These are phyloP conservation scores for Anisognathus igniventris DNA, from an alignment of 2,797 vertebrate genomes.

Conservation along the genomic window DNA sequence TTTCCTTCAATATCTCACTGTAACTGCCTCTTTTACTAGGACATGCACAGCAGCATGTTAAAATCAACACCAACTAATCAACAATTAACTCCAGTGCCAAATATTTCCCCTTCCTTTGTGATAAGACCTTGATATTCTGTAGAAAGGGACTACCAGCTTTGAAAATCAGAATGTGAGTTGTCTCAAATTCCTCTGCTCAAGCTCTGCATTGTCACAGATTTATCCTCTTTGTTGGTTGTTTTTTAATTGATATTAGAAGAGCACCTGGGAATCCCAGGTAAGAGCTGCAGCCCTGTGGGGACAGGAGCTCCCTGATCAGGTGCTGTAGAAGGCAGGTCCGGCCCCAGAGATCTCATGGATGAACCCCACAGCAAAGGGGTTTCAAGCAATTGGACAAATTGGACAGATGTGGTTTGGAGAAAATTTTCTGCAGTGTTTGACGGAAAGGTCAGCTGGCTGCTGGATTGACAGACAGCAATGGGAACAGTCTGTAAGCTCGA, in stretches of 20 bases:
- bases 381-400: not conserved
- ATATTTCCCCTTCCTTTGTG: not conserved
- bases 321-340: not conserved
- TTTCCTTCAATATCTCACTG: not conserved
- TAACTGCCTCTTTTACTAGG: not conserved
- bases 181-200: not conserved
- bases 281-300: not conserved
- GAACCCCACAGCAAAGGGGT: not conserved
- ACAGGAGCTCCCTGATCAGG: not conserved
- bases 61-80: not conserved
- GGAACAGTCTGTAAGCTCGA: not conserved
- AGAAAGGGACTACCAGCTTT: not conserved
- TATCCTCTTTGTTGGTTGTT: rapidly evolving
- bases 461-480: not conserved
- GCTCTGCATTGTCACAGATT: not conserved
- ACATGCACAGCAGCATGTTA: not conserved
- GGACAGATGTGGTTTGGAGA: not conserved
- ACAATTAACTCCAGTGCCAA: not conserved
- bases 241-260: not conserved
- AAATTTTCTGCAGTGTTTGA: not conserved
- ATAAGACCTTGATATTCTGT: not conserved
- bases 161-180: not conserved
- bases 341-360: not conserved
- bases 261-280: not conserved
- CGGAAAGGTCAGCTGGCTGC: not conserved